Evolutionary conservation across 1,140 invertebrate genomes (phyloP), one percentile per base, ranked within the genome.

Genomic region (Argopecten irradians): DNA sequence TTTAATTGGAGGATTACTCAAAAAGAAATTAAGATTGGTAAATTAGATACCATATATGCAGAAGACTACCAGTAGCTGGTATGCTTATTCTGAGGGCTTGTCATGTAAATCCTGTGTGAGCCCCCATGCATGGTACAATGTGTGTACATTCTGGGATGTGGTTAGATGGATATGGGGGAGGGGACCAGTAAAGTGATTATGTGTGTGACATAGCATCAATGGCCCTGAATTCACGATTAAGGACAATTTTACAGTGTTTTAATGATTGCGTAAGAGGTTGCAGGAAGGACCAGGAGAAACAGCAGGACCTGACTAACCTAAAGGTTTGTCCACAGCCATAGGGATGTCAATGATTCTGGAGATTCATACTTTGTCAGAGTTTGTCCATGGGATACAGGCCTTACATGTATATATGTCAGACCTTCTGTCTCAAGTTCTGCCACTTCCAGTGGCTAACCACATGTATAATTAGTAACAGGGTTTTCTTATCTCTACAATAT

Each of bases 81-180:
- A n/a, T 71, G 55, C 28, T 28, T 71, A 71, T 28, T 71, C n/a
- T 71, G 55, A 71, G 55, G 5, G 13, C 55, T 28, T 71, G 55
- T 71, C 55, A 71, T 71, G 55, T n/a, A 71, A 28, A 71, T 71
- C 55, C 55, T 28, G 55, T n/a, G 11, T n/a, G 55, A 16, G n/a
- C 55, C 55, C 55, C n/a, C n/a, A 5, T 71, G 7, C n/a, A 5
- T 71, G 7, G 55, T 71, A 28, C 22, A 71, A 71, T 71, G 22
- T 1, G n/a, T 71, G 55, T 71, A 71, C 28, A n/a, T n/a, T 71
- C 55, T 28, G 2, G n/a, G 55, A 71, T 71, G n/a, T 71, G 28
- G 55, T 71, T 71, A 71, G 55, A 71, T 22, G 55, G 55, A 71
- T 71, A 71, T 71, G 55, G 55, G 55, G 55, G 55, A 71, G 55